These are phyloP conservation scores for Saccostrea cuccullata DNA, from an alignment of 1,140 invertebrate species.

Conservation along the genomic window DNA sequence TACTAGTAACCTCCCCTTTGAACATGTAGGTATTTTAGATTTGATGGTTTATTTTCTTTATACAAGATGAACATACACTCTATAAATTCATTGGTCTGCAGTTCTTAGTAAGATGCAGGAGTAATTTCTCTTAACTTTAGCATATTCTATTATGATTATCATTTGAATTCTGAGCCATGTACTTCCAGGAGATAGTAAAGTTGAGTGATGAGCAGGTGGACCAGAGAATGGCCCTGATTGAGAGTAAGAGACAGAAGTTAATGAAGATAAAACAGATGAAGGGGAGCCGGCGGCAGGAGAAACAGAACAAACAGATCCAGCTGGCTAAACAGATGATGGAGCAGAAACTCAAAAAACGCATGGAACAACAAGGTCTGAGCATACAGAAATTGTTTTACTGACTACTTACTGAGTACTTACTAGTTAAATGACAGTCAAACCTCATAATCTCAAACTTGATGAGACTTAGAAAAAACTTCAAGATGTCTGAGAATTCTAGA, in stretches of 20 bases:
- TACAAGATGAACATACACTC: not conserved
- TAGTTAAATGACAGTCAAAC: too few relatives aligned
- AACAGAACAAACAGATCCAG: slow-evolving; percentile 70
- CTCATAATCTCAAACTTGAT: too few relatives aligned
- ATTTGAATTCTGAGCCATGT: not conserved
- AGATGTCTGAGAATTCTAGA: too few relatives aligned
- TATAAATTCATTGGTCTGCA: not conserved
- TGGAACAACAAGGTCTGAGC: slow-evolving; percentile 75
- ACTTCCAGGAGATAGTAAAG: slow-evolving; percentile 50
- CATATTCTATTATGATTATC: not conserved
- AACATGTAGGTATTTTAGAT: too few relatives aligned
- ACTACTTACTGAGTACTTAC: too few relatives aligned
- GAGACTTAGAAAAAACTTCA: too few relatives aligned
- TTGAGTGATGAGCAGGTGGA: slow-evolving; percentile 74
- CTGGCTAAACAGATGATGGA: slow-evolving; percentile 74
- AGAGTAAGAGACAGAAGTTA: slow-evolving; percentile 66
- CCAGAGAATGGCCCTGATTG: slow-evolving; percentile 71
- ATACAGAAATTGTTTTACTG: too few relatives aligned
- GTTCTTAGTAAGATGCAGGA: not conserved
- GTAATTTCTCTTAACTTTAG: not conserved
- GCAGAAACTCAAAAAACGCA: slow-evolving; percentile 72
- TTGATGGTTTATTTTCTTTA: too few relatives aligned
- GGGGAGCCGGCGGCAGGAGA: slow-evolving; percentile 60
- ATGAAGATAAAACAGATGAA: slow-evolving; percentile 46
- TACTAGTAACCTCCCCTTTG: too few relatives aligned